phyloP scores from a whole-genome alignment of 2,113 vertebrate genomes.

The Paramormyrops kingsleyae region DNA sequence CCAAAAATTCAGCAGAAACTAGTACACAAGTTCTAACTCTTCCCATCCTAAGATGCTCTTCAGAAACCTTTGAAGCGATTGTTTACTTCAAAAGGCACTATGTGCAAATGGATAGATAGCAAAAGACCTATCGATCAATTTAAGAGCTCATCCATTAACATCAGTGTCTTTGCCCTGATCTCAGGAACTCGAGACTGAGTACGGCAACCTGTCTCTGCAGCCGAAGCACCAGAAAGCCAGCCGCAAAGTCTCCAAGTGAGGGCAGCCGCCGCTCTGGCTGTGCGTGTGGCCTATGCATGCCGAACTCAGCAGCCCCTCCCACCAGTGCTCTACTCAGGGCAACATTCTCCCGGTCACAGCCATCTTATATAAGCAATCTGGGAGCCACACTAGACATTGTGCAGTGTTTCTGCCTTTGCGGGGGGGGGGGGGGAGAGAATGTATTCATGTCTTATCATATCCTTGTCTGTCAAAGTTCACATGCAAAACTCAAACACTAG shows the following conservation, averaged over 20 bases:
- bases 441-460: neutral
- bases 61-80: neutral
- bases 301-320: neutral
- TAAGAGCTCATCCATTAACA: neutral
- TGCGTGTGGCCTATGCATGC: neutral
- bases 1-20: neutral
- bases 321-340: conserved; percentile 17
- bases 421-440: neutral
- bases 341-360: conserved; percentile 24
- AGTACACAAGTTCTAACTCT: neutral
- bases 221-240: conserved; percentile 60
- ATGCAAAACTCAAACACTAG: conserved; percentile 5
- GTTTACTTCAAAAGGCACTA: neutral
- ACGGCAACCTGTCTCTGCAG: conserved; percentile 78
- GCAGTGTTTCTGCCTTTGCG: neutral
- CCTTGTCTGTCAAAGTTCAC: neutral
- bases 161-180: neutral
- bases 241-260: conserved; percentile 82
- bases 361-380: conserved; percentile 26
- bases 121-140: neutral
- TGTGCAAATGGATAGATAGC: neutral
- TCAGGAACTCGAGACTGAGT: conserved; percentile 71
- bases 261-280: conserved; percentile 8
- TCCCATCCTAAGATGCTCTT: neutral
- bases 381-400: neutral